These are phyloP conservation scores for Eira barbara DNA, from an alignment of 2,113 vertebrate species.

Conservation along the genomic window DNA sequence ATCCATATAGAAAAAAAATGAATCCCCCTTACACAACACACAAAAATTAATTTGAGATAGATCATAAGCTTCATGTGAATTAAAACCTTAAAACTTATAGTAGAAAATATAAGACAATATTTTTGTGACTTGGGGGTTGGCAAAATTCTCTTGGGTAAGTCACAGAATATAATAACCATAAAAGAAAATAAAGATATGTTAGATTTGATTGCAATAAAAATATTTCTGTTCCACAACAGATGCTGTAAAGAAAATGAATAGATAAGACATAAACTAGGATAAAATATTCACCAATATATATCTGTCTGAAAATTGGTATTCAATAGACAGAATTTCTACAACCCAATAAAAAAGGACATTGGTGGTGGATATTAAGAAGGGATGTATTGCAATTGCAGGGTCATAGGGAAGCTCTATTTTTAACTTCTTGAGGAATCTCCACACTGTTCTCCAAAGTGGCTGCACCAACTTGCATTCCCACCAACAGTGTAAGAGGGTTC, in stretches of 20 bases:
- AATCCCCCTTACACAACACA: neutral
- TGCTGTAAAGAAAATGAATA: neutral
- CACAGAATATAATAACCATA: neutral
- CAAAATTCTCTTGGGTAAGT: neutral
- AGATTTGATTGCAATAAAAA: neutral
- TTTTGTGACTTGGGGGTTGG: neutral
- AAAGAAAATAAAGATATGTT: neutral
- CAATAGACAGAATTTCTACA: neutral
- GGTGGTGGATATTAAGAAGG: no score
- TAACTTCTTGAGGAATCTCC: no score
- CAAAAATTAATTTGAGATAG: neutral
- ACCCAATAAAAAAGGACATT: neutral
- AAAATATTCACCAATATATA: constrained; percentile 4
- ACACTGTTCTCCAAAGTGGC: no score
- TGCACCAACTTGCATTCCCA: no score
- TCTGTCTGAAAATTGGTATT: neutral
- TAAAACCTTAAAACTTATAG: neutral
- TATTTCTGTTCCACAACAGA: neutral
- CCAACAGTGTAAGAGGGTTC: no score
- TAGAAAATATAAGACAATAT: neutral
- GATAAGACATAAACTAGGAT: neutral
- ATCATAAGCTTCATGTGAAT: neutral
- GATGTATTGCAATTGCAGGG: no score
- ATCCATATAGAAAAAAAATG: neutral
- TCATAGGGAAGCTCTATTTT: no score